Percentiles rank a stretch among this genome's conserved stretches.
Conservation (phyloP, 35 echinoderm and acorn worm species). For the Hemicentrotus pulcherrimus region DNA sequence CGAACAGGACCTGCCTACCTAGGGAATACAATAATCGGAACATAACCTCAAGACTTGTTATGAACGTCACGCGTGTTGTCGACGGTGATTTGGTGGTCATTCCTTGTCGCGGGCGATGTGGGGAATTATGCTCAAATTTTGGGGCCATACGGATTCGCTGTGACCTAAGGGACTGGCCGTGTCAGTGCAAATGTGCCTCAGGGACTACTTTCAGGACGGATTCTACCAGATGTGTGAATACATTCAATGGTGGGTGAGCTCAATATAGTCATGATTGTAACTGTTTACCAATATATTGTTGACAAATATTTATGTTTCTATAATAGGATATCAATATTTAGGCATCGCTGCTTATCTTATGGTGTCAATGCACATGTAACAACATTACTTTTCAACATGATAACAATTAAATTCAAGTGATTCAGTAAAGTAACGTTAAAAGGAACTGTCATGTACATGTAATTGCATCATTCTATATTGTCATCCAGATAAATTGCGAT, state of each 20-base stretch:
- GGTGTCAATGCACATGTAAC: too few relatives aligned
- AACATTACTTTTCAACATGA: too few relatives aligned
- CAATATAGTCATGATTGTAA: neutral
- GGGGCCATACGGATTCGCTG: conserved; percentile 52
- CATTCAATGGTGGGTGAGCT: conserved; percentile 56
- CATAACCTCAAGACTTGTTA: conserved; percentile 33
- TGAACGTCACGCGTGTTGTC: conserved; percentile 54
- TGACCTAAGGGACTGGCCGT: conserved; percentile 58
- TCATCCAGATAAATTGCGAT: too few relatives aligned
- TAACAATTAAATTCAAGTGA: too few relatives aligned
- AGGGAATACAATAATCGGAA: neutral
- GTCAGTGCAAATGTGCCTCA: conserved; percentile 51
- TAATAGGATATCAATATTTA: neutral
- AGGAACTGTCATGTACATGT: too few relatives aligned
- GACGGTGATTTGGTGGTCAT: conserved; percentile 52
- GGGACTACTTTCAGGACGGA: conserved; percentile 62
- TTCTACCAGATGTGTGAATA: conserved; percentile 42
- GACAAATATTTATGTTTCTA: neutral
- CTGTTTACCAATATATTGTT: neutral
- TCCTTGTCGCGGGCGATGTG: conserved; percentile 49
- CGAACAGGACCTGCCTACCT: conserved; percentile 25
- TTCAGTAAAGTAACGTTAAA: too few relatives aligned
- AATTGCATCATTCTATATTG: too few relatives aligned
- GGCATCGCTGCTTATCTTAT: neutral
- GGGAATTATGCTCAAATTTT: conserved; percentile 47